phyloP scores from a whole-genome alignment of 2,113 vertebrate species.

The Paradisaea rubra region DNA sequence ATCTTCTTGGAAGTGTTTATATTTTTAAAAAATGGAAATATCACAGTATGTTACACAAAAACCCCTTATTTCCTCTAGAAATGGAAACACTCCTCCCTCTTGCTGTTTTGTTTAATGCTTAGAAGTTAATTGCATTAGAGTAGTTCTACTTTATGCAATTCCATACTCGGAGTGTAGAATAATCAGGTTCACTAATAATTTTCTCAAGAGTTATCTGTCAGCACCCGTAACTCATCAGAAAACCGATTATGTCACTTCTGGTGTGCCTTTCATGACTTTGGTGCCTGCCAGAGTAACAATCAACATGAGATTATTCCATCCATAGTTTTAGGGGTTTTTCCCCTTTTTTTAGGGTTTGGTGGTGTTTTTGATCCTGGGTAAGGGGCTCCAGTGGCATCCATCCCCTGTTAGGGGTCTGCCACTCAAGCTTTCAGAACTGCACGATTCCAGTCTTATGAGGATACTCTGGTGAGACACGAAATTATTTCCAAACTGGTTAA shows the following conservation, averaged over 20 bases:
- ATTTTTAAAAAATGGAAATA: not conserved
- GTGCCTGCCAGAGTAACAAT: not conserved
- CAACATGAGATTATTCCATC: not conserved
- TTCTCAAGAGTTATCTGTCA: slow-evolving; percentile 3
- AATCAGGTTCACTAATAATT: slow-evolving; percentile 2
- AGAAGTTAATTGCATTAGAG: not conserved
- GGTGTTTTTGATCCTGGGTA: not conserved
- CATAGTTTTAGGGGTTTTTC: too few species aligned
- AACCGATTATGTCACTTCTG: not conserved
- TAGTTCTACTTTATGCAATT: not conserved
- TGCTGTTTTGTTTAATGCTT: not conserved
- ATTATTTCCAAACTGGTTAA: not conserved
- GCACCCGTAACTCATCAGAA: not conserved
- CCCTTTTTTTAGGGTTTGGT: too few species aligned
- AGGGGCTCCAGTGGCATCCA: not conserved
- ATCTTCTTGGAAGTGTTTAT: not conserved
- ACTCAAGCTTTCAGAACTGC: not conserved
- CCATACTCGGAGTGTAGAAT: not conserved
- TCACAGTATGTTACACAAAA: not conserved
- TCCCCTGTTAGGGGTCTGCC: not conserved
- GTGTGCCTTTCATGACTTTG: not conserved
- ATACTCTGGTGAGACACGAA: not conserved
- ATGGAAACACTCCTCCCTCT: not conserved
- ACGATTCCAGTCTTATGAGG: not conserved
- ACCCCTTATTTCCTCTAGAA: not conserved